Base-by-base conservation (phyloP, 2,113 vertebrate genomes). In the Spea bombifrons region DNA sequence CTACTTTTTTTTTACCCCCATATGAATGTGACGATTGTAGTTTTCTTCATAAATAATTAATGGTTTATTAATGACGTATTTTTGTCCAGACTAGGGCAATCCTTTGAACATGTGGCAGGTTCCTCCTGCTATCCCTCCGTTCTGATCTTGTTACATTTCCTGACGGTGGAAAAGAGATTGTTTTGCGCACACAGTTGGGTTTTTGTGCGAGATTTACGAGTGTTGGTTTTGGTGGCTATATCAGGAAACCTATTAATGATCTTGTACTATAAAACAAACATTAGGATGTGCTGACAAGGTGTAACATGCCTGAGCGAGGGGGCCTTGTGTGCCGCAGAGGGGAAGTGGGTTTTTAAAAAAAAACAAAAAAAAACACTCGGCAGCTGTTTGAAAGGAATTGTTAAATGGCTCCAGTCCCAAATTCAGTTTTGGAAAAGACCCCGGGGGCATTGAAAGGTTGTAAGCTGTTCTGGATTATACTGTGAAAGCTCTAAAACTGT, bases 261-360 rank as follows among this genome's bases (percentile, higher is more conserved):
- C 75, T 55, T 57, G 44, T 66, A 59, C 49, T 66, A 68, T 49
- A 55, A 68, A 68, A 53, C 45, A 66, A 76, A 76, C 65, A 57
- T 47, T 9, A 67, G 68, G 65, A 65, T 68, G n/a, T 76, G 75
- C 75, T 76, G 75, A 76, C 75, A 76, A 76, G 53, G 75, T 76
- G 75, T 68, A 68, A 76, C 46, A 15, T 53, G 75, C 30, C 48
- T 44, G 67, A n/a, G 52, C 47, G 75, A 76, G 48, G 57, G 65
- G 10, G 75, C 65, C 12, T 5, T n/a, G 73, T 43, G 73, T 75
- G 59, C 49, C 52, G n/a, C 75, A 8, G 50, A 76, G 75, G 45
- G 75, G 75, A 76, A 76, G 75, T 68, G 65, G 50, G 15, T 75
- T 67, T 66, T 64, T 76, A 4, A 50, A 15, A 59, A 30, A 30